Evolutionary conservation across 2,888 invertebrate species (phyloP), one percentile per base, ranked within the genome.

Genomic region (Plusia festucae): DNA sequence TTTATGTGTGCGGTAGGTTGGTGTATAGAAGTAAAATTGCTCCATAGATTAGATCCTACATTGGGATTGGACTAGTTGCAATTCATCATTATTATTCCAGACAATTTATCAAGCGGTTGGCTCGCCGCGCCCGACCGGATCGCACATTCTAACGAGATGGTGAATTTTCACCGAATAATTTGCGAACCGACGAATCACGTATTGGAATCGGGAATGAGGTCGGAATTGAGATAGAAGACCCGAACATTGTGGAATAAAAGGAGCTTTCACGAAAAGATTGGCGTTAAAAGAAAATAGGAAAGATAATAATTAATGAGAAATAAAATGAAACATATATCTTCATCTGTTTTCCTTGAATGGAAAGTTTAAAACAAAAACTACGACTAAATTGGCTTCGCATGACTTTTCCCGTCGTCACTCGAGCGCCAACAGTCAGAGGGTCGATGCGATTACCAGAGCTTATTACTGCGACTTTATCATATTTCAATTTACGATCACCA

Each of bases 1-100:
- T 68, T 65, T 73, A 63, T 64, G 73, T 68, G 56, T 56, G 30
- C 15, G 6, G 24, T 60, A 70, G 32, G 53, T 65, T 22, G 57
- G 73, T 74, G 79, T 72, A 74, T 73, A 77, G 80, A 72, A 74
- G 84, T 85, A 83, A 87, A 91, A 89, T 86, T 85, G 85, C 82
- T 86, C 85, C 88, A 90, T 90, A 91, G 91, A 91, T 91, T 92
- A 91, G 91, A 90, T 90, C 88, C 85, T 90, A 90, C 91, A 91
- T 89, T 85, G 85, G 88, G 87, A 90, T 87, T 90, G 88, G 86
- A 85, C 90, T 92, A 93, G 94, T 92, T 93, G 94, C 94, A 94
- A 95, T 95, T 94, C 94, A 95, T 95, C 95, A 95, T 95, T 95
- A 94, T 95, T 95, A 95, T 95, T 95, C 95, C 95, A 93, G 94